Conservation (phyloP, 2,888 invertebrate genomes). For the Teinopalpus imperialis region DNA sequence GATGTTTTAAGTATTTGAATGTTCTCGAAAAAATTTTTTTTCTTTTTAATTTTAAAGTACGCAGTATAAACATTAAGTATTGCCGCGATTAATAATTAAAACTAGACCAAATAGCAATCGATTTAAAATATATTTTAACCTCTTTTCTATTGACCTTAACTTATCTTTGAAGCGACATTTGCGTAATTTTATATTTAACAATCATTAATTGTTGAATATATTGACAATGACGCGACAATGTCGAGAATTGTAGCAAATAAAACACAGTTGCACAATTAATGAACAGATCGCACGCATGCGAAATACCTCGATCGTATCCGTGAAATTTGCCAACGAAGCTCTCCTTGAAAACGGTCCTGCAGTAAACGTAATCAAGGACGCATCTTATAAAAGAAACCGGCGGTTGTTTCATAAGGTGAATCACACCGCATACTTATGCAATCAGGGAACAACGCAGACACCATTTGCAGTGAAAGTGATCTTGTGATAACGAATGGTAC, state of each 20-base stretch:
- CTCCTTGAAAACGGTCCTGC: constrained; percentile 4
- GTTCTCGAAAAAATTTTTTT: too few species aligned
- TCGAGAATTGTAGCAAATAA: background rate
- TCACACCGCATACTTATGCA: constrained; percentile 15
- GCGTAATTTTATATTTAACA: too few species aligned
- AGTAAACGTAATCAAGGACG: constrained; percentile 1
- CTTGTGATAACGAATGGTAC: constrained; percentile 1
- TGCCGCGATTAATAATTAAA: too few species aligned
- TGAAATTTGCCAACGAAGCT: background rate
- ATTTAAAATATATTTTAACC: too few species aligned
- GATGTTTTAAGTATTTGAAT: too few species aligned
- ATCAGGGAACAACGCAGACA: constrained; percentile 17
- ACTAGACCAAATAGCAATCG: too few species aligned
- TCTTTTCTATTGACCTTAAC: too few species aligned
- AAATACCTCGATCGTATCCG: background rate
- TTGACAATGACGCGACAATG: too few species aligned
- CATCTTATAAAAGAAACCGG: constrained; percentile 4
- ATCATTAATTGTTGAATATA: too few species aligned
- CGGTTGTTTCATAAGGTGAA: constrained; percentile 10
- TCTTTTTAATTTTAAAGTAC: too few species aligned
- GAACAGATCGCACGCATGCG: constrained; percentile 3
- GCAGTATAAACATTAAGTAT: too few species aligned
- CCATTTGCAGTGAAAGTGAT: constrained; percentile 13
- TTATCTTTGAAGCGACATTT: too few species aligned
- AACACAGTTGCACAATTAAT: constrained; percentile 4